phyloP scores from a whole-genome alignment of 2,113 vertebrate genomes.

The Rattus norvegicus region GRCr8 NC_086039.1:100669501-100670000 shows the following conservation, averaged over 20 bases:
- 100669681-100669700: neutral
- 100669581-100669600: neutral
- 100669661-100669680: neutral
- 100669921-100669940: constrained; percentile 30
- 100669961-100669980: constrained; percentile 43
- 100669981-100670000: neutral
- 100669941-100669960: neutral
- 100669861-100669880: constrained; percentile 25
- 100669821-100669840: constrained; percentile 16
- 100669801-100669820: neutral
- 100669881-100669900: neutral
- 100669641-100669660: neutral
- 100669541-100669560: neutral
- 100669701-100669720: constrained; percentile 32
- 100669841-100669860: constrained; percentile 12
- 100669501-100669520: neutral
- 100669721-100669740: constrained; percentile 14
- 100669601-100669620: neutral
- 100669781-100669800: neutral
- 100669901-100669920: constrained; percentile 34
- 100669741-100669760: constrained; percentile 38
- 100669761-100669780: constrained; percentile 1
- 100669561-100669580: neutral
- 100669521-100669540: neutral
- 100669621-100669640: neutral